Evolutionary conservation across 2,113 vertebrate genomes (phyloP).

Genomic region (Urocitellus parryii): DNA sequence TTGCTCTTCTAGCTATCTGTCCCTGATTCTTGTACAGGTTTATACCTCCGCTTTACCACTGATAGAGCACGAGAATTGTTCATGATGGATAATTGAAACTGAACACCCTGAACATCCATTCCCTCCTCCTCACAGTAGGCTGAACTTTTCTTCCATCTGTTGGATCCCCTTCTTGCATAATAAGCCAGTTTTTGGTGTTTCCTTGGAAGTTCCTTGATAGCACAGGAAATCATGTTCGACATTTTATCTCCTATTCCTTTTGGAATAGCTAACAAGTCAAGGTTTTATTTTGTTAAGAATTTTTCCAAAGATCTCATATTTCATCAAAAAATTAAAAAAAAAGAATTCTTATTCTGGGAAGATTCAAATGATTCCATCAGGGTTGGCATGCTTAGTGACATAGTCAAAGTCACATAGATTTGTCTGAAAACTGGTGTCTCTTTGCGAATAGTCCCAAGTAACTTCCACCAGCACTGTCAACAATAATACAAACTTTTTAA

Average conservation of each 20-base stretch:
- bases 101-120: not conserved
- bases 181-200: not conserved
- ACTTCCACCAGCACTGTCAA: not conserved
- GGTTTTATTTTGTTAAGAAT: not conserved
- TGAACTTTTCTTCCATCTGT: not conserved
- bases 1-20: not conserved
- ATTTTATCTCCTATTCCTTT: not conserved
- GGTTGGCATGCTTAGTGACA: not conserved
- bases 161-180: not conserved
- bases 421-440: conserved; percentile 25
- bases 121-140: not conserved
- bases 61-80: fast-evolving
- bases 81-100: not conserved
- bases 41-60: not conserved
- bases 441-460: not conserved
- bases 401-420: not conserved
- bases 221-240: not conserved
- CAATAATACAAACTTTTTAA: not conserved
- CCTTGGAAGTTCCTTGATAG: not conserved
- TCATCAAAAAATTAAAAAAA: not conserved
- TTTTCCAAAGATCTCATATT: not conserved
- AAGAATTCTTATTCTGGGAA: not conserved
- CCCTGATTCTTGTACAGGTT: not conserved
- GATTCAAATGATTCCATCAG: not conserved
- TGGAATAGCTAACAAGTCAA: not conserved